Evolutionary conservation across 2,888 invertebrate genomes (phyloP), one percentile per base, ranked within the genome.

Genomic region (Synanthedon myopaeformis): DNA sequence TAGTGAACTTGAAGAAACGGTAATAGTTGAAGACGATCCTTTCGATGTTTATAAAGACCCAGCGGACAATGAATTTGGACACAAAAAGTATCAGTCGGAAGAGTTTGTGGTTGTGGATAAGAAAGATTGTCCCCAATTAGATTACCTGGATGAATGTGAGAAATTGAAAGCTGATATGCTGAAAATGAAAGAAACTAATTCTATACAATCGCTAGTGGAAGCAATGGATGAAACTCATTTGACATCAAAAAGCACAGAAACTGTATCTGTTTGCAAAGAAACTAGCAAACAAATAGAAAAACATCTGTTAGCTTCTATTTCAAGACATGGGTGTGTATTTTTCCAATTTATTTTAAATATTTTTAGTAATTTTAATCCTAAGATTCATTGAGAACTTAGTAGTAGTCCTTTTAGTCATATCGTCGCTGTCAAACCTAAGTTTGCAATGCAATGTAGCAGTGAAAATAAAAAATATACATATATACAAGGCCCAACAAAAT

Each of bases 241-340:
- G 28, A 67, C 70, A 56, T 63, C 58, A 56, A 61, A 66, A 6
- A 49, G 52, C 35, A 42, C 53, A 19, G 52, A 55, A 52, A 14
- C 41, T 23, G 3, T n/a, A 41, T 8, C n/a, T 49, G 49, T 14
- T 49, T 17, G 28, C 53, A 54, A 52, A 57, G 67, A 65, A 54
- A 57, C 61, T 17, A 79, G 70, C 69, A 56, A 57, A 5, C 77
- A 82, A 54, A 61, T 65, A 41, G 82, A 84, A 53, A 89, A 84
- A 56, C 86, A 88, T 75, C 75, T 94, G 23, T 78, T 95, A 57
- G 94, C 93, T 42, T 90, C 92, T 51, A 89, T 92, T 45, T 90
- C 91, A 52, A 91, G 89, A 79, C 90, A 91, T 70, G 90, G 90
- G 90, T 91, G 35, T 35, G 35, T 35, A 35, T 35, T 35, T 35